These are phyloP conservation scores for Monomorium pharaonis DNA, from an alignment of 1,140 invertebrate genomes.

Conservation along the genomic window DNA sequence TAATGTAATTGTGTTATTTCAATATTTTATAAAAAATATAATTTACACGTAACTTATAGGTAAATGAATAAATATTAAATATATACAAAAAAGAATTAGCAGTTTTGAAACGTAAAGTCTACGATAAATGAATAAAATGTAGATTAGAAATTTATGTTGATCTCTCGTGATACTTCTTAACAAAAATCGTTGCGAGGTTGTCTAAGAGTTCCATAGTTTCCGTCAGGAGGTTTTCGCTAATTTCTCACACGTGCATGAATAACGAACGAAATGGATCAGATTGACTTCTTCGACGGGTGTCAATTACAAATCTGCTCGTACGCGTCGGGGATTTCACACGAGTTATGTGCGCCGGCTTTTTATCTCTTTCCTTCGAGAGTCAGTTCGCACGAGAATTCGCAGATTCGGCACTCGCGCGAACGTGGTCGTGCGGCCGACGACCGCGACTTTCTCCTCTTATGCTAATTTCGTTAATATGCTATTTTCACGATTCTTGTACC, in stretches of 20 bases:
- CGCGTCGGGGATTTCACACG: conserved; percentile 12
- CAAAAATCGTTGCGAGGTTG: too few relatives aligned
- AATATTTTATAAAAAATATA: too few relatives aligned
- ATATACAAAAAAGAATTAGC: too few relatives aligned
- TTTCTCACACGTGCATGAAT: background rate
- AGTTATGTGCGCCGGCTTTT: conserved; percentile 43
- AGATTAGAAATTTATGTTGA: background rate
- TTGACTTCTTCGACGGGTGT: background rate
- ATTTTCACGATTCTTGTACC: conserved; percentile 78
- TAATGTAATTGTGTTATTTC: too few relatives aligned
- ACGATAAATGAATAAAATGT: too few relatives aligned
- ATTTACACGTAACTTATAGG: too few relatives aligned
- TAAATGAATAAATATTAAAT: too few relatives aligned
- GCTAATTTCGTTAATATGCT: conserved; percentile 83
- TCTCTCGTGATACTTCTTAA: background rate
- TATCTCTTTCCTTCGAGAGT: conserved; percentile 28
- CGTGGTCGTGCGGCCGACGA: conserved; percentile 76
- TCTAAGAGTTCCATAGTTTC: background rate
- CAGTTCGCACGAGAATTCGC: conserved; percentile 57
- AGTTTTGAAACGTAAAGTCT: too few relatives aligned
- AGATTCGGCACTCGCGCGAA: conserved; percentile 74
- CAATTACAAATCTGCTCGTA: background rate
- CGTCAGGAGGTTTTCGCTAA: background rate
- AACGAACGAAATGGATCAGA: background rate
- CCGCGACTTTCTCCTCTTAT: conserved; percentile 83